A percentile compares a stretch with the other conserved stretches of the same genome.
Evolutionary conservation across 1,140 invertebrate species (phyloP).

Genomic region (Nomia melanderi): DNA sequence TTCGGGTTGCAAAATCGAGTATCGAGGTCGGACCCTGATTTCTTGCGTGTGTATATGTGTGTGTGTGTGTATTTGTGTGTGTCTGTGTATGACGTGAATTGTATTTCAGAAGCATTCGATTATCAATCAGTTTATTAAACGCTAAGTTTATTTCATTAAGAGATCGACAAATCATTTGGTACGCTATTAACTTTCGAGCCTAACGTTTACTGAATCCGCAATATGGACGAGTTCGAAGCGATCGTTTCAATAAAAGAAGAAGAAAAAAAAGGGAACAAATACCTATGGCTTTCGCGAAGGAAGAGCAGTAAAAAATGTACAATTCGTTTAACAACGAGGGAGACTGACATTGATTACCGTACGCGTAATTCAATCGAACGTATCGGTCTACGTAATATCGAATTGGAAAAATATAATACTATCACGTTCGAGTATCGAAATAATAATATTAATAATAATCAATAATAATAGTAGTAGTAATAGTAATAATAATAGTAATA

Average conservation of each 20-base stretch:
- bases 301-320: not conserved
- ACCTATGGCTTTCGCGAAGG: not conserved
- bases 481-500: constrained; percentile 26
- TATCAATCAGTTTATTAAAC: too few relatives aligned
- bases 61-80: too few relatives aligned
- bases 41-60: too few relatives aligned
- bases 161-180: not conserved
- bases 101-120: too few relatives aligned
- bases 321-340: not conserved
- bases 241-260: too few relatives aligned
- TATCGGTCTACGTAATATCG: not conserved
- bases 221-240: not conserved
- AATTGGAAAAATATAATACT: constrained; percentile 31
- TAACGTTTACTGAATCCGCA: too few relatives aligned
- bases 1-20: too few relatives aligned
- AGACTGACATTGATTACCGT: not conserved
- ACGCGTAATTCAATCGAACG: not conserved
- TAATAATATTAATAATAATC: constrained; percentile 18
- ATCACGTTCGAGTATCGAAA: constrained; percentile 25
- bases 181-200: too few relatives aligned
- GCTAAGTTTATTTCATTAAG: not conserved
- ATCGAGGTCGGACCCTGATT: too few relatives aligned
- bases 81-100: too few relatives aligned
- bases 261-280: not conserved
- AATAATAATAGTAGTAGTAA: constrained; percentile 15